A percentile compares a stretch with the other conserved stretches of the same genome.
Evolutionary conservation across 1,140 invertebrate genomes (phyloP).

Genomic region (Sitodiplosis mosellana): DNA sequence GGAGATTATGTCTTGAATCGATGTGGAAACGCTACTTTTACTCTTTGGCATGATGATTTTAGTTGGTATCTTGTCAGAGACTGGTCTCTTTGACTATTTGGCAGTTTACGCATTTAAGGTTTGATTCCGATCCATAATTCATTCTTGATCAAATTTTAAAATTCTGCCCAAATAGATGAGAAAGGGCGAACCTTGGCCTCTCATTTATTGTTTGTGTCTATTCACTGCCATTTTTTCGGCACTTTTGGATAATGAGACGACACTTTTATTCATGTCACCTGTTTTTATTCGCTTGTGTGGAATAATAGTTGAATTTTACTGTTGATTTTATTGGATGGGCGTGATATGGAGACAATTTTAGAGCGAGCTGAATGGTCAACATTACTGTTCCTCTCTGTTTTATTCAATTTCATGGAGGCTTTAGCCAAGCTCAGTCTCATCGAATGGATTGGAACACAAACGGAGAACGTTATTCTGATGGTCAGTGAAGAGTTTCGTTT

Average conservation of each 20-base stretch:
- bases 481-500: constrained; percentile 41
- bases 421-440: constrained; percentile 51
- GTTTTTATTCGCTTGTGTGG: constrained; percentile 69
- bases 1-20: constrained; percentile 63
- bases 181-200: constrained; percentile 54
- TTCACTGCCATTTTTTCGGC: constrained; percentile 60
- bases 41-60: constrained; percentile 80
- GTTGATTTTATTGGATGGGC: constrained; percentile 53
- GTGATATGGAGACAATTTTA: constrained; percentile 63
- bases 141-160: constrained; percentile 17
- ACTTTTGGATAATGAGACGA: constrained; percentile 72
- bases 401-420: constrained; percentile 82
- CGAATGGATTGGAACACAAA: constrained; percentile 52
- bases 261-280: constrained; percentile 62
- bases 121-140: neutral
- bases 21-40: constrained; percentile 60
- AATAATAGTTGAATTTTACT: constrained; percentile 59
- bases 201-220: constrained; percentile 54
- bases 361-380: constrained; percentile 78
- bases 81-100: constrained; percentile 66
- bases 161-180: constrained; percentile 37
- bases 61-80: constrained; percentile 63
- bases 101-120: constrained; percentile 53
- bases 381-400: constrained; percentile 67
- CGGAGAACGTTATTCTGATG: constrained; percentile 39